phyloP scores from a whole-genome alignment of 2,888 invertebrate species.

The Herminia tarsipennalis region DNA sequence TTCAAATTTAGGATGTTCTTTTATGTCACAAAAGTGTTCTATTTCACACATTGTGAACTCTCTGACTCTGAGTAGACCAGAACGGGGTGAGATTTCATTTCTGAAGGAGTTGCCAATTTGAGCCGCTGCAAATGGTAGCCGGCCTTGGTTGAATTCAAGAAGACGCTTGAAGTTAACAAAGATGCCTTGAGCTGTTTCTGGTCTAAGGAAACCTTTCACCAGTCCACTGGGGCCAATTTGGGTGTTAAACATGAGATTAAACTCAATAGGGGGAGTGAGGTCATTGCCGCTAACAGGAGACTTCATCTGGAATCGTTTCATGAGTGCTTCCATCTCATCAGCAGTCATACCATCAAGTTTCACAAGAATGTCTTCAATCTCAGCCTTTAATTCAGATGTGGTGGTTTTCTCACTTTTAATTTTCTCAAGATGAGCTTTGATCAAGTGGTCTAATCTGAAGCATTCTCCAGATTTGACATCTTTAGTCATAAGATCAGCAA shows the following conservation, averaged over 20 bases:
- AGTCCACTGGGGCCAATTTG: slow-evolving; percentile 98
- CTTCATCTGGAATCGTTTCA: slow-evolving; percentile 96
- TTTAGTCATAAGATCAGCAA: slow-evolving; percentile 99
- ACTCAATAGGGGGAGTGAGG: slow-evolving; percentile 97
- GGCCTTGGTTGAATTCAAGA: slow-evolving; percentile 98
- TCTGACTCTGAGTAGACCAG: slow-evolving; percentile 96
- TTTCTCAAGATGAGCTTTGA: slow-evolving; percentile 97
- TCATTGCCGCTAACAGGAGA: slow-evolving; percentile 98
- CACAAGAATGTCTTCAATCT: slow-evolving; percentile 92
- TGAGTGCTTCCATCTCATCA: slow-evolving; percentile 94
- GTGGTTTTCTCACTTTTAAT: slow-evolving; percentile 93
- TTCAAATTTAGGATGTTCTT: slow-evolving; percentile 96
- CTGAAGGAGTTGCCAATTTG: slow-evolving; percentile 99
- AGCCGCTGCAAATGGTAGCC: slow-evolving; percentile 98
- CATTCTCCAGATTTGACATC: slow-evolving; percentile 98
- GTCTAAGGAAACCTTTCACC: slow-evolving; percentile 97
- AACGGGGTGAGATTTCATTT: slow-evolving; percentile 99
- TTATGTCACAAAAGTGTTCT: slow-evolving; percentile 99
- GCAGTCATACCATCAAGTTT: slow-evolving; percentile 97
- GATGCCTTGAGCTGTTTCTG: slow-evolving; percentile 99
- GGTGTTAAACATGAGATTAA: slow-evolving; percentile 99
- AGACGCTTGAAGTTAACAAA: slow-evolving; percentile 99
- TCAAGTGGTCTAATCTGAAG: slow-evolving; percentile 98
- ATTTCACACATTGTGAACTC: slow-evolving; percentile 99
- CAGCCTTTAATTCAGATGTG: slow-evolving; percentile 88